Evolutionary conservation across 2,888 invertebrate species (phyloP), one percentile per base, ranked within the genome.

Genomic region (Elysia crispata): DNA sequence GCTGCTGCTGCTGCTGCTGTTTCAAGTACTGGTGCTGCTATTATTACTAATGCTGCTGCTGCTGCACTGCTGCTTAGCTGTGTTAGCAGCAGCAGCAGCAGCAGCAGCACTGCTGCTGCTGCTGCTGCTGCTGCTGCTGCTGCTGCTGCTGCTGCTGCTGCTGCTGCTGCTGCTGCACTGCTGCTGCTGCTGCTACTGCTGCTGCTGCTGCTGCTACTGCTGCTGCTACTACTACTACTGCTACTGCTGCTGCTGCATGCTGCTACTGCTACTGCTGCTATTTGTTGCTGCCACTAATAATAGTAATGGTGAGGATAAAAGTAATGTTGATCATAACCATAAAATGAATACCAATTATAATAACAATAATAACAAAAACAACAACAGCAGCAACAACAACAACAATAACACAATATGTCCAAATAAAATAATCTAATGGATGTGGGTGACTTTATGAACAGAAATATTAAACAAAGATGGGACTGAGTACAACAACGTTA

Each of bases 61-160:
- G n/a, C n/a, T n/a, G 62, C 62, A 18, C 23, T 18, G 11, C 62
- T 23, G n/a, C 62, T 23, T 62, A 18, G 8, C 23, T 70, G 49
- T 41, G 41, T 62, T 25, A 62, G n/a, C 62, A 62, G n/a, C 62
- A 62, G 6, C 62, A 62, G 13, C 64, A 62, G 13, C 64, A 62
- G 13, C 64, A 62, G 13, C 18, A 62, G 13, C 64, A 62, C 28
- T 28, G 28, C 18, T 23, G 6, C 18, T 8, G 6, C 62, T 23
- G 6, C 62, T 23, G 6, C 62, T 23, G 6, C 62, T 23, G 6
- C 62, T 23, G 6, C 18, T n/a, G 20, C 54, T 54, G 20, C 54
- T 54, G 20, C 54, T 25, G 20, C 67, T 25, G 5, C 67, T 25
- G 5, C 28, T 25, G 5, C 67, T 25, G 5, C 30, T 28, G 20